Percentiles rank a stretch among this genome's conserved stretches.
Conservation (phyloP, 2,888 invertebrate genomes). For the Amiota minor region DNA sequence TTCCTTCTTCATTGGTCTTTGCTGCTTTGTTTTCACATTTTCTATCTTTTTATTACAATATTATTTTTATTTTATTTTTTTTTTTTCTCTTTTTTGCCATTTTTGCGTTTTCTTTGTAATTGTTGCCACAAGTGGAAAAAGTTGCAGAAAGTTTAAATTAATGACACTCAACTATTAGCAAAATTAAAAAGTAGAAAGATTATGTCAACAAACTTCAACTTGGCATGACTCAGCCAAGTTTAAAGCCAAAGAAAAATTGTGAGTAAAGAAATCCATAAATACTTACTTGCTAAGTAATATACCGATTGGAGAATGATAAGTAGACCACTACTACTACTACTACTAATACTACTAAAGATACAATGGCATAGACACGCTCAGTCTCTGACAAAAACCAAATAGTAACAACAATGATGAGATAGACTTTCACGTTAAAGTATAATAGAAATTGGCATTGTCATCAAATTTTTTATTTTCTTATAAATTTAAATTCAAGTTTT, state of each 20-base stretch:
- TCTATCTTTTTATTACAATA: not conserved
- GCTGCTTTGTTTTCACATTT: slow-evolving; percentile 1
- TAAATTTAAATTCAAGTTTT: too few species aligned
- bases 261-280: not conserved
- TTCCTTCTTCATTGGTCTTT: not conserved
- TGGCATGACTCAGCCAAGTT: slow-evolving; percentile 28
- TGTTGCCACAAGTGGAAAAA: slow-evolving; percentile 33
- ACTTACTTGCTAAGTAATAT: too few species aligned
- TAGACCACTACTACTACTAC: too few species aligned
- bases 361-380: too few species aligned
- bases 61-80: not conserved
- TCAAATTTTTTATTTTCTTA: too few species aligned
- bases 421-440: too few species aligned
- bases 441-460: too few species aligned
- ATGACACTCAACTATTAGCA: slow-evolving; percentile 65
- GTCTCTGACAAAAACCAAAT: too few species aligned
- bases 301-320: too few species aligned
- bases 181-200: slow-evolving; percentile 62
- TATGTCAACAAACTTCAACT: slow-evolving; percentile 50
- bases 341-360: too few species aligned
- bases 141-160: slow-evolving; percentile 58
- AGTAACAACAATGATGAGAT: too few species aligned
- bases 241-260: slow-evolving; percentile 12
- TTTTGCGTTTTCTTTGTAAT: slow-evolving; percentile 24
- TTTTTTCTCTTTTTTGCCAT: not conserved